These are phyloP conservation scores for Strigops habroptila DNA, from an alignment of 2,113 vertebrate species.

Conservation along the genomic window DNA sequence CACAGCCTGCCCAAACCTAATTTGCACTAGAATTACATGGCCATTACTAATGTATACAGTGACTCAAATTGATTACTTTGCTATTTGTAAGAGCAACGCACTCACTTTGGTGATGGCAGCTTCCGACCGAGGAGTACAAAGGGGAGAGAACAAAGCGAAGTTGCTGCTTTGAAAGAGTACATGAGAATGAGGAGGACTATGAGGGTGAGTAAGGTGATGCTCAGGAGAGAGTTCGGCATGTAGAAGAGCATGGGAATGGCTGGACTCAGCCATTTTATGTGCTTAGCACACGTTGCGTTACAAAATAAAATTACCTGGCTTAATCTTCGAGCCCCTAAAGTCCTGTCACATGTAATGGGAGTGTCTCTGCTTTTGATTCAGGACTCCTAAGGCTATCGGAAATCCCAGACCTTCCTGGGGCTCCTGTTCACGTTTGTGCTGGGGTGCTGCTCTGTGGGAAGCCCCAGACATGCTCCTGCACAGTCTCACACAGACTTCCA, in stretches of 20 bases:
- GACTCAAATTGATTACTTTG: conserved; percentile 65
- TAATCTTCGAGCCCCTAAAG: background rate
- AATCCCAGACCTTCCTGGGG: background rate
- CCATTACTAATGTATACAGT: conserved; percentile 66
- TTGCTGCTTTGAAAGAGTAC: background rate
- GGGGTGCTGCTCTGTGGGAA: background rate
- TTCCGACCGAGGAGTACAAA: background rate
- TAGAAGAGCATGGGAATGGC: background rate
- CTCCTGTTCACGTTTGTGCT: background rate
- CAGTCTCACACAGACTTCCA: background rate
- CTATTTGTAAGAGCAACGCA: conserved; percentile 20
- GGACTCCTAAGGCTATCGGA: background rate
- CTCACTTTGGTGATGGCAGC: background rate
- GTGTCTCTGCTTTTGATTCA: background rate
- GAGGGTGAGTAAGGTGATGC: background rate
- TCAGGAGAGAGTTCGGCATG: background rate
- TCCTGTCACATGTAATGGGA: background rate
- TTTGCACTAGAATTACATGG: conserved; percentile 68
- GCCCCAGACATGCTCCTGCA: accelerated
- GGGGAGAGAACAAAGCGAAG: background rate
- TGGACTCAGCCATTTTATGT: background rate
- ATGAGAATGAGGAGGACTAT: background rate
- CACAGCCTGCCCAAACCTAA: conserved; percentile 57
- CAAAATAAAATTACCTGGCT: background rate
- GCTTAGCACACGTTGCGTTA: background rate